phyloP scores from a whole-genome alignment of 2,888 invertebrate species.

The Phymatocera aterrima region DNA sequence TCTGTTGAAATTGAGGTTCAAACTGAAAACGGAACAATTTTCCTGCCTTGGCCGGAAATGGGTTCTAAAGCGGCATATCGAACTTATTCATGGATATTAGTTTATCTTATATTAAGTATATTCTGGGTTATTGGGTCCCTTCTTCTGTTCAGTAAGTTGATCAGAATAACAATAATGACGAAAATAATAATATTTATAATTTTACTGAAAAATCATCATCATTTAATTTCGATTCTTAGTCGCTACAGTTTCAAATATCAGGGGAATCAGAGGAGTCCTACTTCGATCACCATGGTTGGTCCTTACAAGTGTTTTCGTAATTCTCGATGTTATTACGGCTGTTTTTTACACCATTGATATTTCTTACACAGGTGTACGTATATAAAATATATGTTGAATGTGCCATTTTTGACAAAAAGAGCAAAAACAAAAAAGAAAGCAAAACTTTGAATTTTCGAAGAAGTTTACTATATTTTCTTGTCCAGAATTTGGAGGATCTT shows the following conservation, averaged over 20 bases:
- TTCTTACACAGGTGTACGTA: slow-evolving; percentile 31
- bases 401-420: too few relatives aligned
- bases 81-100: slow-evolving; percentile 27
- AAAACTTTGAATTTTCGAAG: background rate
- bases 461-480: background rate
- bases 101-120: slow-evolving; percentile 29
- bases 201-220: background rate
- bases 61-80: background rate
- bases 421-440: background rate
- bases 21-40: slow-evolving; percentile 1
- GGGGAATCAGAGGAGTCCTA: slow-evolving; percentile 14
- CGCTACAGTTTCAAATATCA: slow-evolving; percentile 13
- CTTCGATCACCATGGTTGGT: slow-evolving; percentile 37
- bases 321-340: slow-evolving; percentile 17
- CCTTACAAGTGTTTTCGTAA: slow-evolving; percentile 27
- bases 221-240: slow-evolving; percentile 7
- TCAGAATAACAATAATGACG: too few relatives aligned
- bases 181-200: too few relatives aligned
- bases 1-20: slow-evolving; percentile 22
- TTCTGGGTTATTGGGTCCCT: slow-evolving; percentile 41
- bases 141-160: slow-evolving; percentile 39
- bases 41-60: slow-evolving; percentile 25
- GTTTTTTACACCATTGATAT: slow-evolving; percentile 36
- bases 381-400: background rate
- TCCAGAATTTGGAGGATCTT: slow-evolving; percentile 30